Base-by-base conservation (phyloP, 2,888 invertebrate species). In the Harpagoxenus sublaevis region DNA sequence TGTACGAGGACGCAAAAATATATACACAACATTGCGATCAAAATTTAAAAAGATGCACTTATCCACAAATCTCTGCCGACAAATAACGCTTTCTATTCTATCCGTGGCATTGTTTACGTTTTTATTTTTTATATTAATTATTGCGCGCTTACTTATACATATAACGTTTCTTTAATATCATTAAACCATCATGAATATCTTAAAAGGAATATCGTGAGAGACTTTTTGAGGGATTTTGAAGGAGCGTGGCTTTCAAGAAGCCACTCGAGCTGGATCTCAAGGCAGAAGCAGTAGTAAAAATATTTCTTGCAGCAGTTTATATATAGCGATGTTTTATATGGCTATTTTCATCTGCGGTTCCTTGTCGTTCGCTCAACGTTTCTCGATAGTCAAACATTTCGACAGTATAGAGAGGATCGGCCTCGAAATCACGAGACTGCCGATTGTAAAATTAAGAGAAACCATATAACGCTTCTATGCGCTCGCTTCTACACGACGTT, bases 271-370 rank as follows among this genome's bases (percentile, higher is more conserved):
- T 18, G 35, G 39, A 81, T 60, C 60, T 73, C 39, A 65, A 74
- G 60, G 60, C 73, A 71, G 57, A 57, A 45, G 57, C 35, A 48
- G 74, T 48, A 79, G 74, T 51, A 81, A 60, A 81, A 73, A 81
- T 81, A 81, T 81, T 81, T 81, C 79, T 51, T 73, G 45, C 79
- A 48, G 60, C 48, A 48, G 74, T 81, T 73, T 81, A 81, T 81
- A 81, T 81, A 81, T 81, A 81, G 79, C 74, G 74, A 81, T 81
- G 79, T 81, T 73, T 81, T 73, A 79, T 79, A 71, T 45, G 48
- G 48, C 79, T 81, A 74, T 81, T 81, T 81, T 79, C 57, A 79
- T 73, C 73, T 71, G 53, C 9, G 6, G 9, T 9, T 48, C 39
- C 74, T 60, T 48, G 74, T 74, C 74, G 60, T 39, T 73, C 23